Base-by-base conservation (phyloP, 2,888 invertebrate genomes). In the Rhabditophanes sp. region DNA sequence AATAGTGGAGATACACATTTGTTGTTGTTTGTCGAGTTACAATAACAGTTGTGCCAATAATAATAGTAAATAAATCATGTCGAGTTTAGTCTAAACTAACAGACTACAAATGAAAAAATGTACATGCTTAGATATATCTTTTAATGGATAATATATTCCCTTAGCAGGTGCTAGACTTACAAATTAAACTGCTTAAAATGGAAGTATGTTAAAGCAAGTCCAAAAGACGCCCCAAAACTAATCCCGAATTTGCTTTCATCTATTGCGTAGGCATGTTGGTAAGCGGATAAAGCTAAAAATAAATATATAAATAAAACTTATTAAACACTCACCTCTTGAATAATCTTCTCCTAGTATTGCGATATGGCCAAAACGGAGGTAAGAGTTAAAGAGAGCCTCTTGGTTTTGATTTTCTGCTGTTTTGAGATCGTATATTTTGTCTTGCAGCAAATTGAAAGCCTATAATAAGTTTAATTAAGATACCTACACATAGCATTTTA, bases 131-230 rank as follows among this genome's bases (percentile, higher is more conserved):
- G n/a, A n/a, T n/a, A n/a, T n/a, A n/a, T n/a, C n/a, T n/a, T n/a
- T n/a, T n/a, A n/a, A n/a, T n/a, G n/a, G n/a, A n/a, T n/a, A n/a
- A n/a, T n/a, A n/a, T n/a, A n/a, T n/a, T n/a, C n/a, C n/a, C n/a
- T n/a, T n/a, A n/a, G n/a, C n/a, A n/a, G n/a, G n/a, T n/a, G n/a
- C n/a, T n/a, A n/a, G n/a, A 50, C 54, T 43, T 69, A 93, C 93
- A 85, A 85, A 67, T 82, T 79, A 69, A 80, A 88, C 22, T 83
- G 80, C 66, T 85, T 84, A 71, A 79, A 93, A 68, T 93, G 87
- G 67, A 85, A 88, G 68, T 93, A 93, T 42, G 85, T 84, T 26
- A 93, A 73, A 1, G 88, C 93, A 27, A 90, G 73, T 16, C 93
- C 93, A 68, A 87, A 96, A 19, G 90, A 74, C 66, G 87, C 88